phyloP scores from a whole-genome alignment of 1,140 invertebrate species.

The Orchestia grillus region DNA sequence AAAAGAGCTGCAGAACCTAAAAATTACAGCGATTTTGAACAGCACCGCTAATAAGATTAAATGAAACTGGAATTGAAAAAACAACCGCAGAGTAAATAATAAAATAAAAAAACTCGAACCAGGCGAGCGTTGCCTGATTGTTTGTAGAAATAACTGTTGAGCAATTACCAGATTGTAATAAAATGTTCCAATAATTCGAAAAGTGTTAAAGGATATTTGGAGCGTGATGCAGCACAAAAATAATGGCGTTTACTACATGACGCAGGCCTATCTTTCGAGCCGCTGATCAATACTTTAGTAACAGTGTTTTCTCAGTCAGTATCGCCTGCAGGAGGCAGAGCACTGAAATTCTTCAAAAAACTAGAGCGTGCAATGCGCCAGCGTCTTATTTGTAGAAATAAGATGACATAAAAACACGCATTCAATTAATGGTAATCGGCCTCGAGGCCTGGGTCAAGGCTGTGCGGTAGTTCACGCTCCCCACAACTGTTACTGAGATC shows the following conservation, averaged over 20 bases:
- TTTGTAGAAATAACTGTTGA: not conserved
- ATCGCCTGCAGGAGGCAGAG: not conserved
- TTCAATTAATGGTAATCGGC: not conserved
- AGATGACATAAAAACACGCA: not conserved
- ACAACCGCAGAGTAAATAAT: not conserved
- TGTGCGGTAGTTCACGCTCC: not conserved
- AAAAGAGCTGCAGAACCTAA: not conserved
- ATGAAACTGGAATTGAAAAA: not conserved
- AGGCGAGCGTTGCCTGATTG: not conserved
- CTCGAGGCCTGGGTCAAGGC: not conserved
- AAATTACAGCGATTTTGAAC: not conserved
- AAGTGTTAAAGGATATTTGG: not conserved
- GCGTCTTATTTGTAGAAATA: not conserved
- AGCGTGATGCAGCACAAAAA: not conserved
- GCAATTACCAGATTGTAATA: not conserved
- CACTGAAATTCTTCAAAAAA: not conserved
- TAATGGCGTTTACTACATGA: not conserved
- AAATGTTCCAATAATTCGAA: slow-evolving; percentile 10
- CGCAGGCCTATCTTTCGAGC: not conserved
- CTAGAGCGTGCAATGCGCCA: not conserved
- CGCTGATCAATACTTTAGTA: not conserved
- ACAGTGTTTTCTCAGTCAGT: not conserved
- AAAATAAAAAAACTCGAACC: not conserved
- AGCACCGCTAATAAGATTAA: not conserved
- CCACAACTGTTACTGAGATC: not conserved